Conservation (phyloP, 2,888 invertebrate species). For the Drosophila paranaensis region DNA sequence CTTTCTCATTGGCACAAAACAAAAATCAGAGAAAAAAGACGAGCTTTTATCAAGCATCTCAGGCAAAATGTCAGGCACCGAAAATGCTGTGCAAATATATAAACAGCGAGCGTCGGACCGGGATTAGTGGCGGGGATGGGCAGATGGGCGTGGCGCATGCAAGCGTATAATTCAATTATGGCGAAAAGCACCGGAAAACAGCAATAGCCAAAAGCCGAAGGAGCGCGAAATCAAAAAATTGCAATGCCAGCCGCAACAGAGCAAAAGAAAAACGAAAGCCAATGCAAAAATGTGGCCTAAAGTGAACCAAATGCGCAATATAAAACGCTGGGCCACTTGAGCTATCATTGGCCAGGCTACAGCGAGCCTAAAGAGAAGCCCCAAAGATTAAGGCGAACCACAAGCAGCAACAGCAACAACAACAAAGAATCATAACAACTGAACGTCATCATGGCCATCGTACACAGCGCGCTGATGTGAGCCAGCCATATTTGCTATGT, state of each 20-base stretch:
- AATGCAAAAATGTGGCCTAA: constrained; percentile 25
- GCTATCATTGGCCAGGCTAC: constrained; percentile 37
- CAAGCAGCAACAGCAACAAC: constrained; percentile 12
- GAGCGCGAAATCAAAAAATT: constrained; percentile 51
- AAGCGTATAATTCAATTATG: constrained; percentile 70
- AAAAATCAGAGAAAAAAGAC: neutral
- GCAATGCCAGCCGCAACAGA: constrained; percentile 38
- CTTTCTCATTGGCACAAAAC: constrained; percentile 14
- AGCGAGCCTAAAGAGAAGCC: constrained; percentile 39
- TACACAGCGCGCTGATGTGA: constrained; percentile 27
- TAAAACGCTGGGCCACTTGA: constrained; percentile 49
- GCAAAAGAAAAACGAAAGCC: constrained; percentile 11
- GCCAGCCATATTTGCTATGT: constrained; percentile 65
- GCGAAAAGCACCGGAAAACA: constrained; percentile 46
- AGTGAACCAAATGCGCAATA: constrained; percentile 49
- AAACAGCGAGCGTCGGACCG: constrained; percentile 8
- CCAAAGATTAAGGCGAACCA: constrained; percentile 48
- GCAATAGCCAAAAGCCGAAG: constrained; percentile 34
- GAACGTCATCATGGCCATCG: constrained; percentile 2
- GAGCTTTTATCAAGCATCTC: constrained; percentile 15
- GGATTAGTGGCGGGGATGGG: constrained; percentile 21
- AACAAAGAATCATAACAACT: constrained; percentile 49
- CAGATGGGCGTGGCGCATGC: constrained; percentile 40
- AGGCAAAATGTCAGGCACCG: constrained; percentile 33
- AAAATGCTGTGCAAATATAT: constrained; percentile 46